Base-by-base conservation (phyloP, 2,113 vertebrate genomes). In the Odontesthes bonariensis region DNA sequence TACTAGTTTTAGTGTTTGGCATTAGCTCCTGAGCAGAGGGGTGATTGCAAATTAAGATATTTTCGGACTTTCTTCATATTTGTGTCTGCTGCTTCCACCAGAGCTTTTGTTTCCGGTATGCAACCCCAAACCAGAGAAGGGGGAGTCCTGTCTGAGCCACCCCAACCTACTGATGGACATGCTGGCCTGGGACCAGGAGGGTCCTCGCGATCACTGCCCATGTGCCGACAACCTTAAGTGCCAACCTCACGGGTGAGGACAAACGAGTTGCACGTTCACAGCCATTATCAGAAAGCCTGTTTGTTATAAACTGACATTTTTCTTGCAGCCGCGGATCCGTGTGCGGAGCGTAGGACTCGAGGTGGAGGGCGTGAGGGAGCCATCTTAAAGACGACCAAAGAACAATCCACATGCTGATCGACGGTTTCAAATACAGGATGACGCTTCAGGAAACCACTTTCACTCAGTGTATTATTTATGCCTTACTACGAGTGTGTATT, bases 61-160 rank as follows among this genome's bases (percentile, higher is more conserved):
- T 27, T 27, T 27, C 3, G 3, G 27, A 27, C 27, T 7, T 42
- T 42, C 6, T 8, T 23, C 5, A 8, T 8, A 27, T 66, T 44
- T 31, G 0, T 54, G 5, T 40, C 0, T 59, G 3, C 31, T 57
- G 69, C 42, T 60, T 57, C 13, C 47, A 58, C 8, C 82, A 99
- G 97, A 95, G 47, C 91, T 99, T 0, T 83, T 98, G 77, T 98
- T 97, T 22, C 97, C 98, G 0, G 96, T 99, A 73, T 99, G 98
- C 77, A 96, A 94, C 4, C 95, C 95, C 1, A 89, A 94, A 69
- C 95, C 95, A 0, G 32, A 84, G 74, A 94, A 95, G 72, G 95
- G 95, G 0, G 94, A 98, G 51, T 90, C 90, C 16, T 99, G 98
- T 81, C 84, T 91, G 0, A 95, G 92, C 59, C 94, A 95, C 44